A percentile compares a stretch with the other conserved stretches of the same genome.
These are phyloP conservation scores for Ypsolopha sequella DNA, from an alignment of 2,888 invertebrate species.

Conservation along the genomic window DNA sequence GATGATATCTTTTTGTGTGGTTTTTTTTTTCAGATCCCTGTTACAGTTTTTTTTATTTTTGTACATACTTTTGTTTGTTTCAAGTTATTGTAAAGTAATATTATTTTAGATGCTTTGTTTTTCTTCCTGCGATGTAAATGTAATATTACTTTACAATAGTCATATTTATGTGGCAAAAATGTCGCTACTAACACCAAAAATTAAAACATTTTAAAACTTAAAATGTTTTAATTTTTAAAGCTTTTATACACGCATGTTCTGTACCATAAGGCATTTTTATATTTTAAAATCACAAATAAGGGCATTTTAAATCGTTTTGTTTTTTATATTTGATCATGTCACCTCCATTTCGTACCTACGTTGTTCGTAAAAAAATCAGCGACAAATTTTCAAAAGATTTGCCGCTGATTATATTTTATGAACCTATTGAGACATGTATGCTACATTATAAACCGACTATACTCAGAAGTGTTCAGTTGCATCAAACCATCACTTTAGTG, in stretches of 20 bases:
- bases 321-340: constrained; percentile 18
- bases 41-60: not conserved
- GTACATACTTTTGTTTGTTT: not conserved
- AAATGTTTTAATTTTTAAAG: constrained; percentile 26
- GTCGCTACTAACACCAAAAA: constrained; percentile 43
- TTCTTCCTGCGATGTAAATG: not conserved
- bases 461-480: not conserved
- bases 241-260: constrained; percentile 29
- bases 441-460: not conserved
- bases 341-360: constrained; percentile 65
- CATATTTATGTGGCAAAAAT: not conserved
- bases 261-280: constrained; percentile 4
- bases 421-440: constrained; percentile 1
- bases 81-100: not conserved
- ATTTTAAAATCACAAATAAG: constrained; percentile 41
- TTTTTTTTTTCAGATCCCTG: constrained; percentile 11
- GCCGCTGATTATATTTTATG: not conserved
- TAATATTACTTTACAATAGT: not conserved
- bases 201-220: constrained; percentile 40
- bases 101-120: not conserved
- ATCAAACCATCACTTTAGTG: not conserved
- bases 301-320: constrained; percentile 52
- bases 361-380: constrained; percentile 1
- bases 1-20: constrained; percentile 10
- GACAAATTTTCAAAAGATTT: not conserved